Conservation (phyloP, 1,140 invertebrate species). For the Ectropis grisescens region DNA sequence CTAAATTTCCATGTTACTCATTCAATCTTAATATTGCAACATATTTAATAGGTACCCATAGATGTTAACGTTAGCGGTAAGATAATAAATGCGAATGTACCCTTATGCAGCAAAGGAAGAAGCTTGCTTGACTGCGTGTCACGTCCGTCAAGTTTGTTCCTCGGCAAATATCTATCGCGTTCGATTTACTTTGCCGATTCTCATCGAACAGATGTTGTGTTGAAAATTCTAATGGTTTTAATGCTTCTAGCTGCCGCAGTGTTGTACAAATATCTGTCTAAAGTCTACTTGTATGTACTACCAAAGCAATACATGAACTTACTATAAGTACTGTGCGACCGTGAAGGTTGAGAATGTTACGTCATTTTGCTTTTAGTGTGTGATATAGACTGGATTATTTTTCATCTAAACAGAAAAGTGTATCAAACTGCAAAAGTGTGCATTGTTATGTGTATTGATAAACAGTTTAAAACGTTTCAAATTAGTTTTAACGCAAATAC, state of each 20-base stretch:
- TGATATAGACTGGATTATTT: slow-evolving; percentile 55
- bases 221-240: neutral
- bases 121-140: slow-evolving; percentile 68
- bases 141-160: slow-evolving; percentile 46
- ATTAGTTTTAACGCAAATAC: slow-evolving; percentile 29
- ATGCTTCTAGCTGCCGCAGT: too few species aligned
- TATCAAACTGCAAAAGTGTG: slow-evolving; percentile 30
- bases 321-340: slow-evolving; percentile 53
- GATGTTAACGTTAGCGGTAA: too few species aligned
- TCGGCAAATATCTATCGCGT: slow-evolving; percentile 48
- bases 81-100: too few species aligned
- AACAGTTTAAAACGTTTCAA: slow-evolving; percentile 15
- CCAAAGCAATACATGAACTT: too few species aligned
- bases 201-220: slow-evolving; percentile 27
- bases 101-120: too few species aligned
- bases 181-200: slow-evolving; percentile 41
- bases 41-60: too few species aligned
- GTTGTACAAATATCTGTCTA: too few species aligned
- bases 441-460: slow-evolving; percentile 22
- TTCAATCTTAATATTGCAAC: too few species aligned
- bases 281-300: too few species aligned
- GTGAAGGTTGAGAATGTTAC: slow-evolving; percentile 70
- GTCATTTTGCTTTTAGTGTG: slow-evolving; percentile 61
- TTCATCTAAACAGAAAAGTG: slow-evolving; percentile 31
- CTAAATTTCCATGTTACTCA: too few species aligned